A percentile compares a stretch with the other conserved stretches of the same genome.
Evolutionary conservation across 2,113 vertebrate species (phyloP).

Genomic region (Plecotus auritus): DNA sequence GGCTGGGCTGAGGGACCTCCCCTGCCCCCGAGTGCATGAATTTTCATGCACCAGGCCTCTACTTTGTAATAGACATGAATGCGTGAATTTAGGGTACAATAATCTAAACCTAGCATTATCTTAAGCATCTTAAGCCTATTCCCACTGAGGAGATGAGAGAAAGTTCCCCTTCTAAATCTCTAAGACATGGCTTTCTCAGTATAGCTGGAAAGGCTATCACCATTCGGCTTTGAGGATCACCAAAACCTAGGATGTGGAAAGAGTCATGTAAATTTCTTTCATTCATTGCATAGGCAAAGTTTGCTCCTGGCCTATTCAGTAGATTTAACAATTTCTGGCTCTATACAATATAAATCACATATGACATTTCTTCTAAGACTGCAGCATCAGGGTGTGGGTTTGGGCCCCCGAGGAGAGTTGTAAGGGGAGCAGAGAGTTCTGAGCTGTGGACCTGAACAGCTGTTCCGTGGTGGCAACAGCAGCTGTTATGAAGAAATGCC

Average conservation of each 20-base stretch:
- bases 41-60: no score
- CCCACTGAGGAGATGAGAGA: neutral
- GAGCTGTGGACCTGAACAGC: conserved; percentile 48
- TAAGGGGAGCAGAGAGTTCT: conserved; percentile 31
- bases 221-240: neutral
- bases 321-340: conserved; percentile 43
- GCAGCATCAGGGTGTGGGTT: conserved; percentile 48
- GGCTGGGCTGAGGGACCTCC: no score
- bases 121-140: neutral
- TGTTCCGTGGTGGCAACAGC: conserved; percentile 41
- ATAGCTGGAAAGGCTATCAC: neutral
- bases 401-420: neutral
- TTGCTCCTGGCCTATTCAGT: conserved; percentile 24
- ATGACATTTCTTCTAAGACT: conserved; percentile 52
- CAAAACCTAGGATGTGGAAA: neutral
- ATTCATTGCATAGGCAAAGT: neutral
- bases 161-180: neutral
- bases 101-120: neutral
- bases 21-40: no score
- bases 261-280: neutral
- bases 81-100: neutral
- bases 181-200: neutral
- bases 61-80: neutral
- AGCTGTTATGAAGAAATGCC: conserved; percentile 50
- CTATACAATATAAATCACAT: conserved; percentile 58